Evolutionary conservation across 2,888 invertebrate species (phyloP).

Genomic region (Stenchaetothrips biformis): DNA sequence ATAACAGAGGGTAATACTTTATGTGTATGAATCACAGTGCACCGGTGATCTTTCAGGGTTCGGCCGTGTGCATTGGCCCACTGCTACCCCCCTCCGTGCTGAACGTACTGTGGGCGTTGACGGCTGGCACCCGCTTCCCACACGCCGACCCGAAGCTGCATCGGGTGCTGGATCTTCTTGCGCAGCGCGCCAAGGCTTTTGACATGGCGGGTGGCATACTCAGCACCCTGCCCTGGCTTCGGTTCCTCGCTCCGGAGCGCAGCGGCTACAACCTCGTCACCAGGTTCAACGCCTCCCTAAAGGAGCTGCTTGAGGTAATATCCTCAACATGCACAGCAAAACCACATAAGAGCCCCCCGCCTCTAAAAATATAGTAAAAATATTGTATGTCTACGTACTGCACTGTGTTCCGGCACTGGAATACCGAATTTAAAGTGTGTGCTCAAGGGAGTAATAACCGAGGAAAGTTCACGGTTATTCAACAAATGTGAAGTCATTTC

Average conservation of each 20-base stretch:
- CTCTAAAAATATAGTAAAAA: no score
- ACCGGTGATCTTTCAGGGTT: slow-evolving; percentile 17
- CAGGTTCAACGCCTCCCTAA: slow-evolving; percentile 53
- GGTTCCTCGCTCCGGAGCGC: slow-evolving; percentile 56
- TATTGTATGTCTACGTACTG: no score
- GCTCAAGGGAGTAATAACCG: no score
- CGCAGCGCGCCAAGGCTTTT: slow-evolving; percentile 51
- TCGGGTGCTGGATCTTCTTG: slow-evolving; percentile 49
- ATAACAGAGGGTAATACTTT: no score
- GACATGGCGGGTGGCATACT: slow-evolving; percentile 58
- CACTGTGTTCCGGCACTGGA: no score
- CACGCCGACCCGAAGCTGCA: slow-evolving; percentile 47
- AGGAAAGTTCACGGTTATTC: no score
- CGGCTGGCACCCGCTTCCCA: slow-evolving; percentile 49
- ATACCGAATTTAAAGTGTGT: no score
- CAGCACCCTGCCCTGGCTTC: slow-evolving; percentile 58
- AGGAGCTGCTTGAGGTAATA: slow-evolving; percentile 52
- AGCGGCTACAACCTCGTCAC: slow-evolving; percentile 58
- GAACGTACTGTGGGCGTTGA: slow-evolving; percentile 61
- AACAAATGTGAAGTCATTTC: no score
- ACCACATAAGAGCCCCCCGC: no score
- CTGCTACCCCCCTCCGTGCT: slow-evolving; percentile 55
- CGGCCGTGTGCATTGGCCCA: slow-evolving; percentile 29
- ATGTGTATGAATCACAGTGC: no score
- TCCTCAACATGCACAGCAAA: no score